A percentile compares a stretch with the other conserved stretches of the same genome.
These are phyloP conservation scores for Chloroceryle inda DNA, from an alignment of 2,797 vertebrate species.

Conservation along the genomic window DNA sequence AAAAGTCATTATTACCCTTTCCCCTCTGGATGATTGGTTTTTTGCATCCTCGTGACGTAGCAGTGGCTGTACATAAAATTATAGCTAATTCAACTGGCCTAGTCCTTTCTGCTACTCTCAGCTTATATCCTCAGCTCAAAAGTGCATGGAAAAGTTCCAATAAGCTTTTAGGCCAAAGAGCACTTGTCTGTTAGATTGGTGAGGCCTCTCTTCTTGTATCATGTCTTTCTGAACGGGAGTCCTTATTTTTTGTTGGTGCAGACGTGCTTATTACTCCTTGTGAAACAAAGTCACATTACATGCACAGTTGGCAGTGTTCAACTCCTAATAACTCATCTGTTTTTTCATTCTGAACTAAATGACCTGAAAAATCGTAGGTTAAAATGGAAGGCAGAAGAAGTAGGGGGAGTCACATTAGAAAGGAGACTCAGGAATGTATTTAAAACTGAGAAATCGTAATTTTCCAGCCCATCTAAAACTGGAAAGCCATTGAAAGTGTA, in stretches of 20 bases:
- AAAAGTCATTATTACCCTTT: slow-evolving; percentile 38
- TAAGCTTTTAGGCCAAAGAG: background rate
- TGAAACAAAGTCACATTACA: slow-evolving; percentile 33
- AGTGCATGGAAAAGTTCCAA: background rate
- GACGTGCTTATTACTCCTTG: background rate
- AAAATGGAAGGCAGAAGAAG: slow-evolving; percentile 12
- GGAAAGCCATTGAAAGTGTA: background rate
- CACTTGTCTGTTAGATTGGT: background rate
- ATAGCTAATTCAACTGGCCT: background rate
- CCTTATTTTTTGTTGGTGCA: background rate
- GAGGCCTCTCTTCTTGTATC: background rate
- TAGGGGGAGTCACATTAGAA: background rate
- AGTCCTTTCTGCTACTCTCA: background rate
- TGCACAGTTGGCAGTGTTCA: slow-evolving; percentile 1
- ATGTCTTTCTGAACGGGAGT: background rate
- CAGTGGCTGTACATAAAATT: slow-evolving; percentile 19
- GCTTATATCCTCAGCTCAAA: background rate
- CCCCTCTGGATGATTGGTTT: background rate
- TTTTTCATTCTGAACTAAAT: slow-evolving; percentile 50
- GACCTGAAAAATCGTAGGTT: slow-evolving; percentile 63
- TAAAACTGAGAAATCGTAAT: slow-evolving; percentile 51
- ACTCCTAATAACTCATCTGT: slow-evolving; percentile 39
- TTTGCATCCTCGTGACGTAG: background rate
- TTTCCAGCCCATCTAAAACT: slow-evolving; percentile 49
- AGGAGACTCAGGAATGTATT: slow-evolving; percentile 18